phyloP scores from a whole-genome alignment of 2,113 vertebrate species.

The Rhizomys pruinosus region DNA sequence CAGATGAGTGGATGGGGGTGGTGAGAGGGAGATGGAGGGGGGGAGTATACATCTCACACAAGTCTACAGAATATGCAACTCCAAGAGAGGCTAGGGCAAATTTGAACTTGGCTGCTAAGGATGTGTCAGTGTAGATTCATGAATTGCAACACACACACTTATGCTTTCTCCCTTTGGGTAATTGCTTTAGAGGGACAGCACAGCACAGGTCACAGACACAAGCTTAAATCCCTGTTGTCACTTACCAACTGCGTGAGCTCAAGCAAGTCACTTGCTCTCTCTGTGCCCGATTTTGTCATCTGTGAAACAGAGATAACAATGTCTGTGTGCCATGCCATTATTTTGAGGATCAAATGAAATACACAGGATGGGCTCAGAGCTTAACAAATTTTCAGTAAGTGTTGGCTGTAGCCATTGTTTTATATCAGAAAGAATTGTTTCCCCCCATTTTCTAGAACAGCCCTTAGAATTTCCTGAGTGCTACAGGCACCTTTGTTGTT shows the following conservation, averaged over 20 bases:
- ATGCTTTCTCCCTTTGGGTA: not conserved
- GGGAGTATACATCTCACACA: not conserved
- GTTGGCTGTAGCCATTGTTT: not conserved
- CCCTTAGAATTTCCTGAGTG: not conserved
- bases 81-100: not conserved
- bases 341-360: not conserved
- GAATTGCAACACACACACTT: not conserved
- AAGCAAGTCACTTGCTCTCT: not conserved
- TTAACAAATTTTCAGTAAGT: not conserved
- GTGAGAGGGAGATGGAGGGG: not conserved
- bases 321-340: not conserved
- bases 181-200: not conserved
- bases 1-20: not conserved
- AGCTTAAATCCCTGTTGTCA: not conserved
- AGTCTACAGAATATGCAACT: too few relatives aligned
- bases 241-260: not conserved
- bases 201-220: fast-evolving
- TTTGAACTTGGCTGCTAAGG: not conserved
- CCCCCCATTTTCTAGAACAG: not conserved
- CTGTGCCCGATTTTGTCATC: not conserved
- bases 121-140: not conserved
- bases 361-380: not conserved
- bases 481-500: not conserved
- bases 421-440: not conserved
- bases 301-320: not conserved